Evolutionary conservation across 2,888 invertebrate species (phyloP).

Genomic region (Cremastinae sp.): DNA sequence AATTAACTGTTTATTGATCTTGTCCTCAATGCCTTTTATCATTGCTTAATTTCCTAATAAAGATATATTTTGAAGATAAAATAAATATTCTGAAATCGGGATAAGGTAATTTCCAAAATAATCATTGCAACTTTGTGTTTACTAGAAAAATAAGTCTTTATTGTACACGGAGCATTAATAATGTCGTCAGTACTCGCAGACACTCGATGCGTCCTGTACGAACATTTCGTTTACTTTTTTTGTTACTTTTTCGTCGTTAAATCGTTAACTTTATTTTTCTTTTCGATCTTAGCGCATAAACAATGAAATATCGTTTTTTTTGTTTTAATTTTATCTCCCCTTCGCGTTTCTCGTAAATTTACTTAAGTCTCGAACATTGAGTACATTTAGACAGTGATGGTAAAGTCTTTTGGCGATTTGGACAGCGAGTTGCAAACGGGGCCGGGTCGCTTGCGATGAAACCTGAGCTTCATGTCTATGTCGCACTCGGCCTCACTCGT

Average conservation of each 20-base stretch:
- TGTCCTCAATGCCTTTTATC: conserved; percentile 26
- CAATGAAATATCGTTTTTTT: conserved; percentile 53
- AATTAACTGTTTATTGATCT: conserved; percentile 68
- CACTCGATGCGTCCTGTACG: conserved; percentile 60
- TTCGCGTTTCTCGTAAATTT: conserved; percentile 35
- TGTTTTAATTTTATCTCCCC: conserved; percentile 47
- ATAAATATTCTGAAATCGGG: not conserved
- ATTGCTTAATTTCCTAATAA: conserved; percentile 1
- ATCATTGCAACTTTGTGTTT: conserved; percentile 10
- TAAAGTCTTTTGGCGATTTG: conserved; percentile 79
- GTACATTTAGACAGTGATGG: conserved; percentile 79
- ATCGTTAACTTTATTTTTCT: conserved; percentile 51
- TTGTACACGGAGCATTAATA: conserved; percentile 66
- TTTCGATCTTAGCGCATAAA: conserved; percentile 63
- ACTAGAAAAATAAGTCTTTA: conserved; percentile 67
- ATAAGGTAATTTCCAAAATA: not conserved
- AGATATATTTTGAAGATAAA: not conserved
- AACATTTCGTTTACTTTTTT: conserved; percentile 45
- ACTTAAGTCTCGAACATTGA: conserved; percentile 68
- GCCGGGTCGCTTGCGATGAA: conserved; percentile 73
- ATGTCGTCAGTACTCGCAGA: conserved; percentile 59
- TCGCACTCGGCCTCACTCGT: conserved; percentile 79
- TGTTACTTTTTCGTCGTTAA: conserved; percentile 43
- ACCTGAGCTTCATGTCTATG: conserved; percentile 77
- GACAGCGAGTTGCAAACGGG: conserved; percentile 74